phyloP scores from a whole-genome alignment of 53 echinoderm and acorn worm genomes.

The Paelopatides confundens region DNA sequence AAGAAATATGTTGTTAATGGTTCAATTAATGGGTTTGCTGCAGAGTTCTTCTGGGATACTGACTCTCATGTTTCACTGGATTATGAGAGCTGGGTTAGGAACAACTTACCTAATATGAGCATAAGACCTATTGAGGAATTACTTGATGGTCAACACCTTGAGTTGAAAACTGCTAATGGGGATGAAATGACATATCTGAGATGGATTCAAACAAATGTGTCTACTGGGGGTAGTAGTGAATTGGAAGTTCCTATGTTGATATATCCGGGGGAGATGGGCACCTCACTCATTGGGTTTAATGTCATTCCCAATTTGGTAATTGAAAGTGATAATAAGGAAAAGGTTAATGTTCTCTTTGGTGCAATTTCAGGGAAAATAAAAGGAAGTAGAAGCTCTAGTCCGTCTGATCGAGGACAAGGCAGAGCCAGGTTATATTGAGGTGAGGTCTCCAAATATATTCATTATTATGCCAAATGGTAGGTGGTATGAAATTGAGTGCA shows the following conservation, averaged over 20 bases:
- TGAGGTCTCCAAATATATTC: not conserved
- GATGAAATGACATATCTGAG: not conserved
- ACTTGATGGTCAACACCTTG: conserved; percentile 13
- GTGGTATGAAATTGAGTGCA: not conserved
- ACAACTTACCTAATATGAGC: conserved; percentile 27
- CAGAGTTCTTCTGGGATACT: conserved; percentile 67
- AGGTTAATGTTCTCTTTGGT: not conserved
- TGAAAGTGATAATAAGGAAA: not conserved
- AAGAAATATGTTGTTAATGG: conserved; percentile 27
- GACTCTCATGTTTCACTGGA: conserved; percentile 68
- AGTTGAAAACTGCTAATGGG: not conserved
- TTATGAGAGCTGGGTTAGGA: conserved; percentile 48
- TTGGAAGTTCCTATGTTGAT: conserved; percentile 24
- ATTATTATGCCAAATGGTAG: not conserved
- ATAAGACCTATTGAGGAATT: conserved; percentile 49
- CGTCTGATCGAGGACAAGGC: not conserved
- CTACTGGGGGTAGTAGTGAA: not conserved
- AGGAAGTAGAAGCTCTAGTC: not conserved
- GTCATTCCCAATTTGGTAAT: conserved; percentile 6
- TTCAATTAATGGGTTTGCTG: conserved; percentile 3
- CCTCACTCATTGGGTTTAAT: conserved; percentile 34
- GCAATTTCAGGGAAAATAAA: conserved; percentile 4
- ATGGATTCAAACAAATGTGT: not conserved
- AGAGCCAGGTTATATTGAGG: not conserved
- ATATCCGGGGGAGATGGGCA: not conserved